Conservation (phyloP, 2,888 invertebrate species). For the Scaptomyza tumidula region DNA sequence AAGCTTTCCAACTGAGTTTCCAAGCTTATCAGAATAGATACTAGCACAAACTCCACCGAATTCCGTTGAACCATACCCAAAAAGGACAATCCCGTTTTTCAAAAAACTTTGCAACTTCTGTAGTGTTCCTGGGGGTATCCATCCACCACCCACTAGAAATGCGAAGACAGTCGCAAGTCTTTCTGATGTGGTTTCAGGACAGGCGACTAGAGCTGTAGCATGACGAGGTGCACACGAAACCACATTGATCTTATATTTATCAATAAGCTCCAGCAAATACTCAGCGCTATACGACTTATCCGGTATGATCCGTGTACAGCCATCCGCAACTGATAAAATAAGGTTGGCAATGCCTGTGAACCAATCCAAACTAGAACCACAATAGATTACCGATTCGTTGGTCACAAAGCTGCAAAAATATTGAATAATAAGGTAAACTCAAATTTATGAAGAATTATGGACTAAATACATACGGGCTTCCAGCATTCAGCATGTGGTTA, state of each 20-base stretch:
- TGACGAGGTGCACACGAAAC: conserved; percentile 56
- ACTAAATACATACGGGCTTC: conserved; percentile 2
- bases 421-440: neutral
- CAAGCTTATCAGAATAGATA: conserved; percentile 8
- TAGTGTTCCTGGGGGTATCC: conserved; percentile 19
- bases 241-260: conserved; percentile 56
- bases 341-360: conserved; percentile 47
- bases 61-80: conserved; percentile 60
- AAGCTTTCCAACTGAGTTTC: conserved; percentile 58
- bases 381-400: conserved; percentile 39
- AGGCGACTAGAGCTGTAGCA: conserved; percentile 38
- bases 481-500: conserved; percentile 37
- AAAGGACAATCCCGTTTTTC: conserved; percentile 20
- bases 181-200: conserved; percentile 37
- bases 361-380: conserved; percentile 66
- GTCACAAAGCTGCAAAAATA: conserved; percentile 7
- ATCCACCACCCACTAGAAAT: conserved; percentile 38
- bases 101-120: conserved; percentile 12
- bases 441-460: accelerated
- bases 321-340: conserved; percentile 27
- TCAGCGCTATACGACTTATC: conserved; percentile 56
- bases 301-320: conserved; percentile 65
- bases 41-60: conserved; percentile 17
- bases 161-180: conserved; percentile 11
- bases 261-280: conserved; percentile 54